These are phyloP conservation scores for Malurus melanocephalus DNA, from an alignment of 2,113 vertebrate genomes.

Conservation along the genomic window DNA sequence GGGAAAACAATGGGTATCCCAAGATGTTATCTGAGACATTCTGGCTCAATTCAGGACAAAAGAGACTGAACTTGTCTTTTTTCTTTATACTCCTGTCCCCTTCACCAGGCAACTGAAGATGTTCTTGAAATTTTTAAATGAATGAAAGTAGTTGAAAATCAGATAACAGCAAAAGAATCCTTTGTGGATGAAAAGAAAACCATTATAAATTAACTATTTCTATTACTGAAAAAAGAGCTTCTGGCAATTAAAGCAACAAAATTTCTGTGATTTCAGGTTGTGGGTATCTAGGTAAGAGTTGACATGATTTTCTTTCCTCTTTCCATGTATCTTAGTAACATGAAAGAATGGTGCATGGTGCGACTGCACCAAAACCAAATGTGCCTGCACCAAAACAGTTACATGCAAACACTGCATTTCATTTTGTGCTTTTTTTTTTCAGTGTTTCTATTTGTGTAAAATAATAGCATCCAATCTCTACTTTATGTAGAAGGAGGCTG, in stretches of 20 bases:
- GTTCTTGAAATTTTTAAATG: not conserved
- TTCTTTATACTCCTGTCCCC: not conserved
- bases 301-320: not conserved
- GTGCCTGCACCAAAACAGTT: not conserved
- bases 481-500: not conserved
- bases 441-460: not conserved
- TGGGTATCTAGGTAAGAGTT: not conserved
- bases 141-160: not conserved
- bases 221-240: not conserved
- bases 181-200: fast-evolving
- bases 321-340: not conserved
- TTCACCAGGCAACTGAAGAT: not conserved
- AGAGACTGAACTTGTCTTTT: not conserved
- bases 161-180: not conserved
- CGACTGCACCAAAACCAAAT: not conserved
- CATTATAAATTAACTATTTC: not conserved
- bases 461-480: not conserved
- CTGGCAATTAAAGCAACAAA: not conserved
- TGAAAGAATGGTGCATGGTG: not conserved
- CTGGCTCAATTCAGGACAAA: not conserved
- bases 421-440: not conserved
- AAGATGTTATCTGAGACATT: not conserved
- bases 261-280: not conserved
- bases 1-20: not conserved
- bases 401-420: not conserved